Evolutionary conservation across 2,113 vertebrate species (phyloP).

Genomic region (Deroptyus accipitrinus): DNA sequence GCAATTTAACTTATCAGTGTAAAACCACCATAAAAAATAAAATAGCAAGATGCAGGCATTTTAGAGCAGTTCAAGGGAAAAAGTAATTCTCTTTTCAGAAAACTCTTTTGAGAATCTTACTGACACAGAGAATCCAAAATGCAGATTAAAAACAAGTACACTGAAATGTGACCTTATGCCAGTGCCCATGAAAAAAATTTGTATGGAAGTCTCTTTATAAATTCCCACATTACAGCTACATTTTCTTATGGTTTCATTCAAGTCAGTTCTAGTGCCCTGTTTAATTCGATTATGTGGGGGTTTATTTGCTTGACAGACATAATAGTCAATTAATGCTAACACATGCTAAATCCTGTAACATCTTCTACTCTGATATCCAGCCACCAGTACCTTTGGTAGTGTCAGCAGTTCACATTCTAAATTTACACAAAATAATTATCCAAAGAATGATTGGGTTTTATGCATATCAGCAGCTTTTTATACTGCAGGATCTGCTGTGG

Average conservation of each 20-base stretch:
- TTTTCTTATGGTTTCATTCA: not conserved
- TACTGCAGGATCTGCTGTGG: not conserved
- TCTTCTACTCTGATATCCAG: not conserved
- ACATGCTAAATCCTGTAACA: conserved; percentile 16
- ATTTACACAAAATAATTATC: conserved; percentile 55
- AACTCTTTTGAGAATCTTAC: not conserved
- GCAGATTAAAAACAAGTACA: not conserved
- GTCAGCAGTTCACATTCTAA: conserved; percentile 2
- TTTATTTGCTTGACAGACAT: conserved; percentile 21
- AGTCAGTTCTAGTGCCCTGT: not conserved
- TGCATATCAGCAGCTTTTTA: conserved; percentile 23
- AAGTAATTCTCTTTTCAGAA: not conserved
- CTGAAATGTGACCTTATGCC: not conserved
- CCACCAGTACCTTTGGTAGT: not conserved
- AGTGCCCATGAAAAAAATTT: not conserved
- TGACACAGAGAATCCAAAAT: not conserved
- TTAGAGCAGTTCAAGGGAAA: not conserved
- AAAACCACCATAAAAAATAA: not conserved
- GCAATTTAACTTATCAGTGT: not conserved
- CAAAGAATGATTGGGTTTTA: conserved; percentile 23
- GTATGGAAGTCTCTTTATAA: not conserved
- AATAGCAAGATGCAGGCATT: not conserved
- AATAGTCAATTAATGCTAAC: conserved; percentile 29
- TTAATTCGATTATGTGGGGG: not conserved
- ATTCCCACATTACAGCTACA: not conserved